These are phyloP conservation scores for Lepilemur ruficaudatus DNA, from an alignment of 2,797 vertebrate species.

Conservation along the genomic window DNA sequence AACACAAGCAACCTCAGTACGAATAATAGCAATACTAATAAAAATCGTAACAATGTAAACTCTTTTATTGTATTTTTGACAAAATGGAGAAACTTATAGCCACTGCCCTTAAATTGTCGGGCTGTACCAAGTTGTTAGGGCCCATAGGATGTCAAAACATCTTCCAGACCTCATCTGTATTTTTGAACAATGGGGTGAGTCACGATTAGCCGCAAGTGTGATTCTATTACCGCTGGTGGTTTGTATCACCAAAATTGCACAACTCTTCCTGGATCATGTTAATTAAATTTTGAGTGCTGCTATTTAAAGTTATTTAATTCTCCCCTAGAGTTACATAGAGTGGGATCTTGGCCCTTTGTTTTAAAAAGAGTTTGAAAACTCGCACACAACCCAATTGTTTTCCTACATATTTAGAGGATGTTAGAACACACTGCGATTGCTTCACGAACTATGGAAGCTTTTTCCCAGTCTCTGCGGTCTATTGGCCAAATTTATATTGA, in stretches of 20 bases:
- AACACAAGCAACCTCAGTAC: constrained; percentile 34
- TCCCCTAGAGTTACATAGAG: constrained; percentile 11
- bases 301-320: constrained; percentile 63
- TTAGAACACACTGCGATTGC: constrained; percentile 74
- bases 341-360: constrained; percentile 24
- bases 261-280: constrained; percentile 33
- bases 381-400: constrained; percentile 71
- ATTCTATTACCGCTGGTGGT: constrained; percentile 60
- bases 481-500: constrained; percentile 75
- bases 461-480: constrained; percentile 64
- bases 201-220: constrained; percentile 61
- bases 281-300: constrained; percentile 54
- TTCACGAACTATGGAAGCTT: constrained; percentile 56
- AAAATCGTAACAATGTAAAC: not conserved
- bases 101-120: constrained; percentile 35
- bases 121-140: not conserved
- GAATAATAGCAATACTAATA: not conserved
- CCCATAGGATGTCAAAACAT: constrained; percentile 38
- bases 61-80: not conserved
- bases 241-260: constrained; percentile 65
- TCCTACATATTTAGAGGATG: constrained; percentile 75
- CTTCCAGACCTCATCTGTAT: constrained; percentile 42
- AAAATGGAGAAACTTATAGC: not conserved
- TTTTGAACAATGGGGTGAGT: constrained; percentile 50
- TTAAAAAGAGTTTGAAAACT: constrained; percentile 73